Conservation (phyloP, 2,113 vertebrate species). For the Monopterus albus region DNA sequence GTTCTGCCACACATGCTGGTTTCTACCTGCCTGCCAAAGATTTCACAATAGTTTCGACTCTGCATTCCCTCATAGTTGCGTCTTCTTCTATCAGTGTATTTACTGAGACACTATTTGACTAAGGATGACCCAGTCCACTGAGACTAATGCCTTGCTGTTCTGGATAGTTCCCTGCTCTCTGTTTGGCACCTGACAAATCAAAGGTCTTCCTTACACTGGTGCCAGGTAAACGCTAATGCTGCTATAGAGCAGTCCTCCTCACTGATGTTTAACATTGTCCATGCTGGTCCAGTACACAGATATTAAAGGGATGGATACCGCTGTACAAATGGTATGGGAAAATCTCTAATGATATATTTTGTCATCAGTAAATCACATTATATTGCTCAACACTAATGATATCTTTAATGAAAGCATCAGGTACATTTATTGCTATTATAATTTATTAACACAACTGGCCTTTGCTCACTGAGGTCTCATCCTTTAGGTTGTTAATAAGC, state of each 20-base stretch:
- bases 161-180: background rate
- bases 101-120: background rate
- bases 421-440: background rate
- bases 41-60: constrained; percentile 80
- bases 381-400: background rate
- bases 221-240: background rate
- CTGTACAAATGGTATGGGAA: background rate
- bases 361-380: background rate
- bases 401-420: background rate
- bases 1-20: constrained; percentile 79
- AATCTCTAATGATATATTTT: background rate
- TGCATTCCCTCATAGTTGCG: constrained; percentile 63
- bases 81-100: constrained; percentile 15
- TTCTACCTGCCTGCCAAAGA: constrained; percentile 71
- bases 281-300: no score
- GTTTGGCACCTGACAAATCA: background rate
- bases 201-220: background rate
- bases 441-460: background rate
- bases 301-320: no score
- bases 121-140: background rate
- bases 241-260: no score
- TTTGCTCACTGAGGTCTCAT: background rate
- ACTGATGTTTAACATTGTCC: no score
- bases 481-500: background rate
- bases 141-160: background rate